Evolutionary conservation across 2,113 vertebrate species (phyloP).

Genomic region (Cyprichromis sp.): DNA sequence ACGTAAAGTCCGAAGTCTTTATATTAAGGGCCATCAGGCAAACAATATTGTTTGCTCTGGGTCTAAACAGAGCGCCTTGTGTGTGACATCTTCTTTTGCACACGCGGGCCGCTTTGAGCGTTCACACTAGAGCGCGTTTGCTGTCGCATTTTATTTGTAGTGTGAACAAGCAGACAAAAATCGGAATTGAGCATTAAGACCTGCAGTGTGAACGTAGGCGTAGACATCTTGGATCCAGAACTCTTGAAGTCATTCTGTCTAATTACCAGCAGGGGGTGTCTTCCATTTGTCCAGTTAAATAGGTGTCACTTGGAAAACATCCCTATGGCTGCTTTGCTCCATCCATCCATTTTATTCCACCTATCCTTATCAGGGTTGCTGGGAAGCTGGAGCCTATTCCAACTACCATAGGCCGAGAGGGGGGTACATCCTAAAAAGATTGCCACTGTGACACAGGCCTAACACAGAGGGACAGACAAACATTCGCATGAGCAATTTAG

Average conservation of each 20-base stretch:
- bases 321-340: not conserved
- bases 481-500: not conserved
- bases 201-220: not conserved
- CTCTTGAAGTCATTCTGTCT: not conserved
- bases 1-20: too few relatives aligned
- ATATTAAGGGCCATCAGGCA: too few relatives aligned
- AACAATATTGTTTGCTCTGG: too few relatives aligned
- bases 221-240: not conserved
- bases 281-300: not conserved
- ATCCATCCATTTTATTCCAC: not conserved
- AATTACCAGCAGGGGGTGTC: not conserved
- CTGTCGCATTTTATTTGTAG: too few relatives aligned
- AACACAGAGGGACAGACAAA: not conserved
- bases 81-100: too few relatives aligned
- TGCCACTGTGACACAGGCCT: not conserved
- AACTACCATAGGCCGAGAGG: not conserved
- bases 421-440: not conserved
- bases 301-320: not conserved
- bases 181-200: too few relatives aligned
- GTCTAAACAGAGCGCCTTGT: too few relatives aligned
- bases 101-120: rapidly evolving
- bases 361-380: not conserved
- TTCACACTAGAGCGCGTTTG: too few relatives aligned
- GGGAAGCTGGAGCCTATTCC: not conserved
- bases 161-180: too few relatives aligned